Evolutionary conservation across 2,888 invertebrate genomes (phyloP), one percentile per base, ranked within the genome.

Genomic region (Smittia sp.): DNA sequence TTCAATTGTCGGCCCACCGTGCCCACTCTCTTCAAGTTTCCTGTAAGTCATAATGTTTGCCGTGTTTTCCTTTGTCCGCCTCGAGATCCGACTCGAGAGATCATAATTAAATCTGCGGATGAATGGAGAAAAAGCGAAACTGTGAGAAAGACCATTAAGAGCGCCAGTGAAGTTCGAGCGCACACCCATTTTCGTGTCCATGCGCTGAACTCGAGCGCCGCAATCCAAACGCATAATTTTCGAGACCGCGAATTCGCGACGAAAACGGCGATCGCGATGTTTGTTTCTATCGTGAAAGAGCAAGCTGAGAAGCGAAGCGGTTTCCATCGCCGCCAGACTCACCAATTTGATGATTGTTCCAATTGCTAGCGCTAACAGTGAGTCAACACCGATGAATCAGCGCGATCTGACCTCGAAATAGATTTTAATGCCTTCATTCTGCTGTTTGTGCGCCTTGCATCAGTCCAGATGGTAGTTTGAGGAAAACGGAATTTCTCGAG

Each of bases 301-400:
- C 46, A 46, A 46, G n/a, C 15, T 11, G n/a, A 46, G 38, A 38
- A 38, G 11, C 6, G 11, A 38, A 38, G 38, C 38, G n/a, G 32
- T 32, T 32, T 32, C 32, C n/a, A n/a, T 52, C 52, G 52, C n/a
- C 18, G 18, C n/a, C 4, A 15, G 52, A 52, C n/a, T 52, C 52
- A 32, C 3, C 32, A 32, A 46, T 46, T 46, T 46, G 46, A 46
- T 46, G 46, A 46, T 46, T 46, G 46, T 46, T 46, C 46, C 46
- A 46, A 11, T 46, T 46, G 46, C 46, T n/a, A 46, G 46, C 46
- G 46, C n/a, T 46, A 46, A 46, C 15, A 46, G 46, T 15, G 66
- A 66, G 32, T 66, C 66, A 66, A 62, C 58, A 15, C n/a, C 27
- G 66, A 66, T 66, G 66, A 66, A 66, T 66, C 66, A 66, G 38